Evolutionary conservation across 2,113 vertebrate genomes (phyloP), one percentile per base, ranked within the genome.

Genomic region (Entelurus aequoreus): DNA sequence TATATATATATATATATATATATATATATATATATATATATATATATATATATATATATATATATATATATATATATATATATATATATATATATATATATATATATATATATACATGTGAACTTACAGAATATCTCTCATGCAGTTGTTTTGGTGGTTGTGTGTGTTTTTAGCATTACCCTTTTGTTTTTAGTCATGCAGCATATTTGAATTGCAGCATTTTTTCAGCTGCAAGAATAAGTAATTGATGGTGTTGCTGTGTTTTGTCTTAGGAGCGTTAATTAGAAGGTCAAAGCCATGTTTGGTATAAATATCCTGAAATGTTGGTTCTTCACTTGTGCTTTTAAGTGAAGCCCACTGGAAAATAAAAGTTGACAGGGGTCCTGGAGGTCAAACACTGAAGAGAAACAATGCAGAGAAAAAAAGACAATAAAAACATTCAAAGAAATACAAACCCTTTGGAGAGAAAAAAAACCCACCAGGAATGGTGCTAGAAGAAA

Each of bases 351-450:
- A 54, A 66, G 71, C 65, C 59, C 53, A 65, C 50, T 67, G 57
- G 64, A 78, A 69, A 79, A 77, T 63, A 69, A 71, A 80, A 81
- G 46, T 36, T 48, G 46, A 75, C 59, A 72, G 62, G 57, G 59
- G 71, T 61, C 51, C 19, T 56, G 48, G 16, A 68, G 60, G 63
- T 74, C 66, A 59, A 62, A 62, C 28, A 5, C 19, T n/a, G 52
- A 58, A 69, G 66, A 57, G 49, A 56, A 50, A 52, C 3, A 6
- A 36, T 57, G 44, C 48, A 28, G 37, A 53, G 44, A 54, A 62
- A 60, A 16, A 71, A 49, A 15, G 64, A 60, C 72, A 64, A 70
- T 54, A n/a, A 72, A 72, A 74, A 69, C 49, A 50, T 5, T 8
- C 7, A 46, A 68, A 54, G 54, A 67, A 68, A 74, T 48, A 60